Evolutionary conservation across 2,888 invertebrate genomes (phyloP).

Genomic region (Apodemia hepburni): DNA sequence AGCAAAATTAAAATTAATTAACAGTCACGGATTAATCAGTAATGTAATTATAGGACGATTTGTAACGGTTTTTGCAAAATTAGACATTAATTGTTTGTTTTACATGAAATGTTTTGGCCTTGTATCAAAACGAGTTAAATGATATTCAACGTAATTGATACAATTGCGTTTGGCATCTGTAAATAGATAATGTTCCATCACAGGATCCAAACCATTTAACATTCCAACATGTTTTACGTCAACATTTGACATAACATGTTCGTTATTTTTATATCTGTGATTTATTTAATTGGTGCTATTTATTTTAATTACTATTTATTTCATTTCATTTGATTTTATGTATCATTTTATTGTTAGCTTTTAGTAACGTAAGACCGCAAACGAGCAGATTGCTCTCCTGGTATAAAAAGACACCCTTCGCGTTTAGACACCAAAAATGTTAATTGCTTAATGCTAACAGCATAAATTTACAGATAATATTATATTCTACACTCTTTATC

Average conservation of each 20-base stretch:
- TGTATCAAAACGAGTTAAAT: not conserved
- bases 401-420: no score
- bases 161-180: not conserved
- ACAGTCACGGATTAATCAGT: not conserved
- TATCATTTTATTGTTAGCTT: no score
- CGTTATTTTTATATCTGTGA: not conserved
- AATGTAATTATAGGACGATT: conserved; percentile 1
- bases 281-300: not conserved
- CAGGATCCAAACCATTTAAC: not conserved
- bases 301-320: not conserved
- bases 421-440: no score
- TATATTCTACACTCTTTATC: no score
- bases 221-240: not conserved
- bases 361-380: no score
- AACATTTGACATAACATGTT: not conserved
- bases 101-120: not conserved
- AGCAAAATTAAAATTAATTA: not conserved
- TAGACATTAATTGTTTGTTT: not conserved
- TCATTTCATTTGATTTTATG: no score
- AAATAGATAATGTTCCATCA: not conserved
- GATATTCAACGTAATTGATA: not conserved
- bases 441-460: no score
- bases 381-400: no score
- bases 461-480: no score
- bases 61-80: not conserved